Base-by-base conservation (phyloP, 2,797 vertebrate species). In the Distichodus sexfasciatus region DNA sequence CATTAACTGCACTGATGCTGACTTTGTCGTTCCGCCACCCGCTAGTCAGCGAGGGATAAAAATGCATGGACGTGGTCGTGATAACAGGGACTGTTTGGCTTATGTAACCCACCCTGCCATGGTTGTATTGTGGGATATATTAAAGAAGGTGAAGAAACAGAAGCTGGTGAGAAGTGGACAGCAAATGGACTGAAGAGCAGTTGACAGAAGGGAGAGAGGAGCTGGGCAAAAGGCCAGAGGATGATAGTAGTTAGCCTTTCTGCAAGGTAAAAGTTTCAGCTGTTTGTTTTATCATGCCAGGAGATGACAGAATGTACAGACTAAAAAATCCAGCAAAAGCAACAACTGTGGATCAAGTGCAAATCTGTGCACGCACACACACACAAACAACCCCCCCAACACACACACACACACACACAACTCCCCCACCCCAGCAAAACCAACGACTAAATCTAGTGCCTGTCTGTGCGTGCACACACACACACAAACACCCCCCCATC, bases 31-130 rank as follows among this genome's bases (percentile, higher is more conserved):
- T n/a, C n/a, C n/a, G n/a, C n/a, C n/a, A n/a, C n/a, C 4, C 14
- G 4, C 24, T 50, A 14, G 4, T 11, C 11, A 53, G 36, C 74
- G 79, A 64, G 81, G 71, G 71, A 66, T 85, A 79, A 88, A 89
- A 80, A 68, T 21, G 79, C 90, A 83, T 63, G 59, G 65, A 21
- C 64, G 69, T 54, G 4, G 87, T 91, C 74, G 87, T 88, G 88
- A 91, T 87, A 88, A 89, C 89, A 90, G 85, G 78, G 81, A 60
- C 76, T 91, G 88, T 92, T 89, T 90, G 77, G 76, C 82, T 92
- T 90, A 84, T 75, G 83, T 88, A 91, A 90, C 77, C 1, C 61
- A 76, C 66, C 50, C 51, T 68, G 75, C 60, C 63, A 19, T 75
- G 85, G 75, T 21, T 84, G 80, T 81, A 81, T 67, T 74, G 63